Conservation (phyloP, 1,140 invertebrate species). For the Lepidotrigona ventralis region DNA sequence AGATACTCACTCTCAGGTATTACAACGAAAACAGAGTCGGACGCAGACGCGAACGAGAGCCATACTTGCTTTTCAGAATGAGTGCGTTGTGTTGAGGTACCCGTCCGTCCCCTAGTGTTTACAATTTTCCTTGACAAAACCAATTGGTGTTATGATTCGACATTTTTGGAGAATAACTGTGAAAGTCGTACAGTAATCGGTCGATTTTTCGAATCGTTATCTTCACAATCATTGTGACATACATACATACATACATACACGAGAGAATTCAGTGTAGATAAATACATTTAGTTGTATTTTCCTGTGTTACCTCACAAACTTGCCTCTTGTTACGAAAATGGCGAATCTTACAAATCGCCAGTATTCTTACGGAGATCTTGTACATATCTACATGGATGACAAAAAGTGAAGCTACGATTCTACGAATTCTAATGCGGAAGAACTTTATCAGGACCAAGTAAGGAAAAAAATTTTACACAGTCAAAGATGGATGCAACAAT, state of each 20-base stretch:
- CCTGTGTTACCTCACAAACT: neutral
- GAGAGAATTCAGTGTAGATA: neutral
- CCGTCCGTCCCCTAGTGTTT: constrained; percentile 40
- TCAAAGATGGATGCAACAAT: constrained; percentile 84
- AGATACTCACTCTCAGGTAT: constrained; percentile 10
- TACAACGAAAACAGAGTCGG: constrained; percentile 44
- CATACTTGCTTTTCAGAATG: constrained; percentile 32
- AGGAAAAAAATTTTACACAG: constrained; percentile 12
- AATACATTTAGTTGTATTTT: constrained; percentile 3
- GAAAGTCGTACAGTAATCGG: neutral
- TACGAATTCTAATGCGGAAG: constrained; percentile 6
- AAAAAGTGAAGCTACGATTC: constrained; percentile 50
- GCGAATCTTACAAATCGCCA: constrained; percentile 29
- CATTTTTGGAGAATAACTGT: neutral
- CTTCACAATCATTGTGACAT: neutral
- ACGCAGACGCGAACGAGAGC: constrained; percentile 44
- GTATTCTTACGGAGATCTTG: constrained; percentile 25
- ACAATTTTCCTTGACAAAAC: constrained; percentile 17
- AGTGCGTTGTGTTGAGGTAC: constrained; percentile 13
- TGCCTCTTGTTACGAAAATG: constrained; percentile 46
- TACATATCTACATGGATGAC: constrained; percentile 22
- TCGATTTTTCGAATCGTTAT: neutral
- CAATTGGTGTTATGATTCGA: constrained; percentile 29
- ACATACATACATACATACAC: neutral
- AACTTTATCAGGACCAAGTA: constrained; percentile 42